Base-by-base conservation (phyloP, 2,888 invertebrate genomes). In the Lepetodrilus schrolli region DNA sequence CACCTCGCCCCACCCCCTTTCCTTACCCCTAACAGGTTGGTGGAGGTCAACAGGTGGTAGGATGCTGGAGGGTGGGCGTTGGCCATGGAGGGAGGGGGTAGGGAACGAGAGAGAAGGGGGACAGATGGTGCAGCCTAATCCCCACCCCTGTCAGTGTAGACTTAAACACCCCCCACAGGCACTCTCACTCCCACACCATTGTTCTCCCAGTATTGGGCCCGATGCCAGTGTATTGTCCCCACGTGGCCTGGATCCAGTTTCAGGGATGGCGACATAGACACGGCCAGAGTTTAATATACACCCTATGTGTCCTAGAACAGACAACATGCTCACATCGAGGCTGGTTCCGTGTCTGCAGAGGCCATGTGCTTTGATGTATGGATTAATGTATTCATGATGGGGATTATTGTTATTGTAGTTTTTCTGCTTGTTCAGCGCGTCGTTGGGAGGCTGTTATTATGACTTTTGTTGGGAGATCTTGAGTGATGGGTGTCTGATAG, bases 41-140 rank as follows among this genome's bases (percentile, higher is more conserved):
- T 30, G 58, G 30, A 58, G 34, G 26, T 58, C 10, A 58, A 58
- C 58, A 58, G 58, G 58, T 58, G 58, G 58, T 58, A 30, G 30
- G n/a, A 43, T 26, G 58, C 17, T 34, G 13, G 58, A 58, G 43
- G 43, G 58, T 10, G n/a, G n/a, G n/a, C n/a, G n/a, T n/a, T n/a
- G n/a, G n/a, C n/a, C n/a, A n/a, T n/a, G n/a, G n/a, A n/a, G n/a
- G n/a, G n/a, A n/a, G n/a, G n/a, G n/a, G n/a, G n/a, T n/a, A n/a
- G n/a, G n/a, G n/a, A n/a, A n/a, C n/a, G n/a, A n/a, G n/a, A n/a
- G n/a, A n/a, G n/a, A n/a, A n/a, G n/a, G n/a, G 10, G 26, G 58
- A 58, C 58, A 58, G 58, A 58, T 58, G 58, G 58, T n/a, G n/a
- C 58, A 13, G 58, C 17, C 58, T 58, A 13, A 58, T 34, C n/a